phyloP scores from a whole-genome alignment of 1,140 invertebrate genomes.

The Drosophila asahinai region DNA sequence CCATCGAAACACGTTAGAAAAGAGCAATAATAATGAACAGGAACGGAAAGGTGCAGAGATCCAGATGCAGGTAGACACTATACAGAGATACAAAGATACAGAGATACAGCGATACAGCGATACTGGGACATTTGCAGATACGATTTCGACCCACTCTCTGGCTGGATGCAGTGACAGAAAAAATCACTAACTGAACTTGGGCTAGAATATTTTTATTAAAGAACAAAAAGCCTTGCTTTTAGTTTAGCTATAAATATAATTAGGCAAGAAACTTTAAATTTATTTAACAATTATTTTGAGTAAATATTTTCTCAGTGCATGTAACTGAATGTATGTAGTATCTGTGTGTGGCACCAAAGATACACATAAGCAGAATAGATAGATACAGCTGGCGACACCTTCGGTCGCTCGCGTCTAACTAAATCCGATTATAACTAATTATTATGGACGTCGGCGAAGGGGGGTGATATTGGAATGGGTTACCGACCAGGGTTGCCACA shows the following conservation, averaged over 20 bases:
- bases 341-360: conserved; percentile 22
- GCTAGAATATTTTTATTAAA: too few species aligned
- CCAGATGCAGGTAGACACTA: conserved; percentile 15
- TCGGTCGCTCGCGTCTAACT: conserved; percentile 50
- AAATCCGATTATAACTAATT: conserved; percentile 84
- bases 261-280: too few species aligned
- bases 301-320: neutral
- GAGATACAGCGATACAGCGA: neutral
- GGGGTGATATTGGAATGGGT: neutral
- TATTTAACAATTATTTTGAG: too few species aligned
- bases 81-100: neutral
- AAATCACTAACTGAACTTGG: too few species aligned
- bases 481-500: conserved; percentile 11
- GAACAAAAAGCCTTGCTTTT: too few species aligned
- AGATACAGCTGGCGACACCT: conserved; percentile 65
- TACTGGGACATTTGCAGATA: conserved; percentile 15
- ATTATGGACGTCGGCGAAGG: conserved; percentile 54
- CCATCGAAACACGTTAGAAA: conserved; percentile 58
- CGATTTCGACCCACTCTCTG: conserved; percentile 9
- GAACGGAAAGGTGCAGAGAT: conserved; percentile 20
- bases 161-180: too few species aligned
- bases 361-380: conserved; percentile 11
- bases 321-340: neutral
- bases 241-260: too few species aligned
- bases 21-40: conserved; percentile 67